Evolutionary conservation across 2,797 vertebrate genomes (phyloP).

Genomic region (Paedocypris micromegethes): DNA sequence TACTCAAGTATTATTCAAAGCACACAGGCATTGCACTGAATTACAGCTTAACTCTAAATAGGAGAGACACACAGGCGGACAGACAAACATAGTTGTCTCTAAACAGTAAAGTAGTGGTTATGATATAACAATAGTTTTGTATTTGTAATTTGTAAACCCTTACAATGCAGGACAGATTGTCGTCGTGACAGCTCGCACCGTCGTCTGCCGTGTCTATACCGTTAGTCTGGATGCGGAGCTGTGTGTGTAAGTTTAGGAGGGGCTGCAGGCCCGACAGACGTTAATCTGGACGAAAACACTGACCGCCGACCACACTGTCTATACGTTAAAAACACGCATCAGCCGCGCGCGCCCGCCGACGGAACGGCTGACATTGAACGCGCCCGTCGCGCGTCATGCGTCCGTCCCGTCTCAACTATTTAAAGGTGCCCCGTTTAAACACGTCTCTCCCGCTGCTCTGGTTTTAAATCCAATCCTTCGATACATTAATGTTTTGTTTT

Average conservation of each 20-base stretch:
- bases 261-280: conserved; percentile 21
- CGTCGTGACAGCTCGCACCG: too few species aligned
- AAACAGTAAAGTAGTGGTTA: too few species aligned
- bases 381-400: conserved; percentile 5
- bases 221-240: not conserved
- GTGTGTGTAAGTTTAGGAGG: conserved; percentile 25
- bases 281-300: conserved; percentile 8
- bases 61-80: too few species aligned
- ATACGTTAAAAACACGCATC: not conserved
- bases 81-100: too few species aligned
- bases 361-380: conserved; percentile 7
- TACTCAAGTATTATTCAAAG: too few species aligned
- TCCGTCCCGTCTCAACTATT: conserved; percentile 26
- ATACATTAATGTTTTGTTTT: not conserved
- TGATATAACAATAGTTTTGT: too few species aligned
- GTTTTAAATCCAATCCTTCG: not conserved
- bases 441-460: not conserved
- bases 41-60: too few species aligned
- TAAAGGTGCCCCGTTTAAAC: conserved; percentile 13
- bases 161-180: too few species aligned
- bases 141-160: too few species aligned
- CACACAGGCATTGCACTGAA: too few species aligned
- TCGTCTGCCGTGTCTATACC: not conserved
- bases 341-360: not conserved
- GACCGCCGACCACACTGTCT: not conserved